A percentile compares a stretch with the other conserved stretches of the same genome.
These are phyloP conservation scores for Glossosoma conforme DNA, from an alignment of 1,140 invertebrate species.

Conservation along the genomic window DNA sequence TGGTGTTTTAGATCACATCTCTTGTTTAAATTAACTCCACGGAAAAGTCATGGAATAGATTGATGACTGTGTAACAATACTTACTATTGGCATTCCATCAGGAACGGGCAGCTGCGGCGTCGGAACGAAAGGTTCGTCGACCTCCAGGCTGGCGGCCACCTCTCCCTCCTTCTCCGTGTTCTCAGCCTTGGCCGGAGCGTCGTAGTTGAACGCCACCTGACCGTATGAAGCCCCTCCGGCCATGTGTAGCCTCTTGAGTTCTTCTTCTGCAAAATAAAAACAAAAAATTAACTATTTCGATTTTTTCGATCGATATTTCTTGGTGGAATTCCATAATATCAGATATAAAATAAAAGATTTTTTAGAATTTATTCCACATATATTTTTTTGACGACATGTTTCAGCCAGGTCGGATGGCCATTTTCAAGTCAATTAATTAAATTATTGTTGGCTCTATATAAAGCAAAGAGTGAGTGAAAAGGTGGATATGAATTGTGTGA, in stretches of 20 bases:
- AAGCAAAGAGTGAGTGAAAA: no score
- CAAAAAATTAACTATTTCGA: background rate
- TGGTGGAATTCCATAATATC: no score
- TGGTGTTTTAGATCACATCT: background rate
- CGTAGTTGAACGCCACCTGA: conserved; percentile 80
- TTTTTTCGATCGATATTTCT: no score
- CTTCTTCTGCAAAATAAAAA: conserved; percentile 69
- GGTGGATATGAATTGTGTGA: no score
- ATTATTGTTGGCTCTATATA: no score
- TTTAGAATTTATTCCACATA: no score
- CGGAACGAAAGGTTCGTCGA: conserved; percentile 69
- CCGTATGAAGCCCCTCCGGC: conserved; percentile 55
- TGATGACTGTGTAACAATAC: conserved; percentile 23
- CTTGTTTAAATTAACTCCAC: background rate
- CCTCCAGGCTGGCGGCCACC: conserved; percentile 41
- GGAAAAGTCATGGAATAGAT: background rate
- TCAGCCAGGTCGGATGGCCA: no score
- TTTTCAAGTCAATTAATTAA: no score
- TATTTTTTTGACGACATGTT: no score
- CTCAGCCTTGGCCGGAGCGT: conserved; percentile 48
- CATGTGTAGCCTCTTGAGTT: conserved; percentile 79
- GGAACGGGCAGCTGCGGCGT: conserved; percentile 68
- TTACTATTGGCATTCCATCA: conserved; percentile 66
- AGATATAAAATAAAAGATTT: no score
- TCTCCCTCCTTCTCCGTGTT: conserved; percentile 35